Conservation (phyloP, 2,113 vertebrate species). For the Nycticebus coucang region DNA sequence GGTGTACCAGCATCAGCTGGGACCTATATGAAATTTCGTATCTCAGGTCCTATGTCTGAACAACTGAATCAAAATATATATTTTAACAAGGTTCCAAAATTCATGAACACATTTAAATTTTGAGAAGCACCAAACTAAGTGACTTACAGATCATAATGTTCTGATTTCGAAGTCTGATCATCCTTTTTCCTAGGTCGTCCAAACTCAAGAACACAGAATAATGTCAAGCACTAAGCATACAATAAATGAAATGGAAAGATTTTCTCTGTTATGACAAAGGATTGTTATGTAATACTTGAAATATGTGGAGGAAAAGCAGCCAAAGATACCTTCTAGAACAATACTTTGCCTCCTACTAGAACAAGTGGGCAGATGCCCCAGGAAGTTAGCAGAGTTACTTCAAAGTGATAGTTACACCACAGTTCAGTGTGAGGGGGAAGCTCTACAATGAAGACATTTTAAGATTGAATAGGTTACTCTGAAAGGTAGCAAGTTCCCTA, state of each 20-base stretch:
- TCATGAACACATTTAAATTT: neutral
- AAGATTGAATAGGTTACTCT: neutral
- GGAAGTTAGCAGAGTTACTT: neutral
- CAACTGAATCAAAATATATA: neutral
- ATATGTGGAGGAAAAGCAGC: neutral
- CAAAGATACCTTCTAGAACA: neutral
- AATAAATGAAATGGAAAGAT: slow-evolving; percentile 2
- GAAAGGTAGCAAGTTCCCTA: neutral
- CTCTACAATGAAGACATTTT: neutral
- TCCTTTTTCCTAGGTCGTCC: neutral
- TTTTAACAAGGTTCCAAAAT: neutral
- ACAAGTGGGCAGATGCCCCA: neutral
- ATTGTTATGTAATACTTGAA: neutral
- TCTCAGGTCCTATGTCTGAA: neutral
- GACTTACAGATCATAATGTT: neutral
- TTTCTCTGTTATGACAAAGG: neutral
- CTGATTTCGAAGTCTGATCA: neutral
- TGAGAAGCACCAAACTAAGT: neutral
- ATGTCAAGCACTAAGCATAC: neutral
- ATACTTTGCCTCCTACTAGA: neutral
- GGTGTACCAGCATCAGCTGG: neutral
- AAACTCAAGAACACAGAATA: neutral
- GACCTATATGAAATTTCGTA: neutral
- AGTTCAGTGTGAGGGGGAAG: neutral
- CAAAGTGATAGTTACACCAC: neutral